These are phyloP conservation scores for Zoanthus solanderi DNA, from an alignment of 92 coral and sea anemone genomes.

Conservation along the genomic window DNA sequence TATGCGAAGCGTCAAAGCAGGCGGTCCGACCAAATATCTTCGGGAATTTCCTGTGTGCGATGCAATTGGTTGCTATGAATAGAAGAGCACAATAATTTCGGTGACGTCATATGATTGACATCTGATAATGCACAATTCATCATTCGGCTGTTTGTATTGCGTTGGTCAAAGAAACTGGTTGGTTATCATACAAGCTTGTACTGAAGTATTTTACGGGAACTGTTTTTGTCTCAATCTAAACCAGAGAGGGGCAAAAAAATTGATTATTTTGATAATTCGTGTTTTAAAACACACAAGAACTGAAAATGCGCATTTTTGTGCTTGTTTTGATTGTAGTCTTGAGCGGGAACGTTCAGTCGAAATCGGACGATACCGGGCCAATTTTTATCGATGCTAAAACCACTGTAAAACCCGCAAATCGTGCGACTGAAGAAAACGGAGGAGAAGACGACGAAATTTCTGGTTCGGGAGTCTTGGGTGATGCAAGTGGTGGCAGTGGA, in stretches of 20 bases:
- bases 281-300: background rate
- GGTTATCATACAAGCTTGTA: no score
- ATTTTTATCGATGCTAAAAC: constrained; percentile 65
- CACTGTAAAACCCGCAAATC: constrained; percentile 36
- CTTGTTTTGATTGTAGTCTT: constrained; percentile 59
- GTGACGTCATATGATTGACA: constrained; percentile 94
- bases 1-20: constrained; percentile 5
- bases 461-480: constrained; percentile 62
- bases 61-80: constrained; percentile 32
- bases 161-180: background rate
- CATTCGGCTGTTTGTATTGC: constrained; percentile 55
- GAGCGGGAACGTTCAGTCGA: constrained; percentile 58
- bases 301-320: constrained; percentile 60
- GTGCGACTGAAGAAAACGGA: constrained; percentile 22
- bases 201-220: background rate
- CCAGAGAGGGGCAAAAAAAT: background rate
- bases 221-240: background rate
- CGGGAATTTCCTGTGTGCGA: constrained; percentile 32
- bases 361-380: constrained; percentile 47
- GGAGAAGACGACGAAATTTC: constrained; percentile 68
- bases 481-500: constrained; percentile 70
- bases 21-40: constrained; percentile 33
- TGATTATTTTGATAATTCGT: background rate
- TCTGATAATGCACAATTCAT: constrained; percentile 52
- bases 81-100: constrained; percentile 31